Percentiles rank a stretch among this genome's conserved stretches.
Conservation (phyloP, 1,140 invertebrate species). For the Drosophila azteca region DNA sequence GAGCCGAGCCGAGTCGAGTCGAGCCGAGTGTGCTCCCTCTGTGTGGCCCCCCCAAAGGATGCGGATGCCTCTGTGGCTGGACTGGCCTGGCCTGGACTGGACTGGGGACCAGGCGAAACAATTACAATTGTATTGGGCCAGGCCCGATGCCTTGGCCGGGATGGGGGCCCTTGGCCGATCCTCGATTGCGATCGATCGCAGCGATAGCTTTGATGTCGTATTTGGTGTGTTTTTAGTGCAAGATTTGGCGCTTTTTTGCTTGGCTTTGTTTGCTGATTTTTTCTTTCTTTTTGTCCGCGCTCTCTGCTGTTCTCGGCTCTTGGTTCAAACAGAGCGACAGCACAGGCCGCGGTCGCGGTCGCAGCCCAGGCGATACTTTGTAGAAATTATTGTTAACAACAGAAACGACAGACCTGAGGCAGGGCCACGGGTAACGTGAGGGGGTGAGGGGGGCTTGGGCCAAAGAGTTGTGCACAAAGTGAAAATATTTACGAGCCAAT, state of each 20-base stretch:
- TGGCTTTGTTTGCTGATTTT: slow-evolving; percentile 16
- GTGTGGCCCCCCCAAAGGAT: slow-evolving; percentile 50
- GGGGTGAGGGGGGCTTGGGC: not conserved
- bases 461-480: slow-evolving; percentile 62
- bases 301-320: not conserved
- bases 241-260: slow-evolving; percentile 81
- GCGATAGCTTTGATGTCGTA: slow-evolving; percentile 83
- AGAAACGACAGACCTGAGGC: slow-evolving; percentile 59
- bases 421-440: not conserved
- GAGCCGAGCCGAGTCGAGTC: not conserved
- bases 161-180: slow-evolving; percentile 15
- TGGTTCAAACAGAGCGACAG: slow-evolving; percentile 54
- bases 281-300: not conserved
- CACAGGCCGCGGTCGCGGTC: slow-evolving; percentile 18
- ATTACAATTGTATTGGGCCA: slow-evolving; percentile 70
- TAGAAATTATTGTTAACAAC: slow-evolving; percentile 83
- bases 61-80: not conserved
- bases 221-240: slow-evolving; percentile 83
- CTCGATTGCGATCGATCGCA: slow-evolving; percentile 75
- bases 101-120: slow-evolving; percentile 44
- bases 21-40: slow-evolving; percentile 39
- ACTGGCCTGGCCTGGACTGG: too few species aligned
- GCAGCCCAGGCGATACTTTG: slow-evolving; percentile 70
- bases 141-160: too few species aligned
- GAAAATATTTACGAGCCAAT: slow-evolving; percentile 84